Percentiles rank a stretch among this genome's conserved stretches.
These are phyloP conservation scores for Astreopora myriophthalma DNA, from an alignment of 64 coral and sea anemone genomes.

Conservation along the genomic window DNA sequence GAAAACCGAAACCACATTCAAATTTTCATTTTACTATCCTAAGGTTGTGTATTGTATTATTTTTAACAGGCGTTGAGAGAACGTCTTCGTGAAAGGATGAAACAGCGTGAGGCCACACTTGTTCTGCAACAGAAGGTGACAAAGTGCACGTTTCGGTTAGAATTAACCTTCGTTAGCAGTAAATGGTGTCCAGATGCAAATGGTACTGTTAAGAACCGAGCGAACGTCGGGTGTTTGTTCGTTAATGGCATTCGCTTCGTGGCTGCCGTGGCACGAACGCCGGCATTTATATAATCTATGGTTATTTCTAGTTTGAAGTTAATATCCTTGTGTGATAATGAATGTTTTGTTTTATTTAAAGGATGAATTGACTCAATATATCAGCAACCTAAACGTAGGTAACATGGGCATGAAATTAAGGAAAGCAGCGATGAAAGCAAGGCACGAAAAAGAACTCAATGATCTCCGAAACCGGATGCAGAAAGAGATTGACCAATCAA, in stretches of 20 bases:
- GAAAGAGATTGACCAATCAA: constrained; percentile 85
- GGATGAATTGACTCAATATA: background rate
- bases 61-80: constrained; percentile 65
- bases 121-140: constrained; percentile 71
- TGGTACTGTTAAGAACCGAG: background rate
- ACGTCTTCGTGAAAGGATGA: constrained; percentile 80
- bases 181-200: no score
- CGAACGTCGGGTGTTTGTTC: no score
- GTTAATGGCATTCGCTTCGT: no score
- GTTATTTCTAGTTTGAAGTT: no score
- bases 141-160: no score
- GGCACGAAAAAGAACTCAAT: constrained; percentile 67
- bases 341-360: background rate
- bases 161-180: no score
- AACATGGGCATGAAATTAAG: constrained; percentile 56
- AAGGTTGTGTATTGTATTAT: background rate
- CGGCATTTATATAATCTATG: no score
- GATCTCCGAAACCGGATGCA: constrained; percentile 66
- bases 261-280: no score
- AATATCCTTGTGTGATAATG: background rate
- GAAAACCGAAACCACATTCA: no score
- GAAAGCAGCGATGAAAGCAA: constrained; percentile 82
- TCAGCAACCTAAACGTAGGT: constrained; percentile 20
- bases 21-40: background rate
- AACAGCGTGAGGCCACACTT: constrained; percentile 68